Base-by-base conservation (phyloP, 2,113 vertebrate genomes). In the Scortum barcoo region DNA sequence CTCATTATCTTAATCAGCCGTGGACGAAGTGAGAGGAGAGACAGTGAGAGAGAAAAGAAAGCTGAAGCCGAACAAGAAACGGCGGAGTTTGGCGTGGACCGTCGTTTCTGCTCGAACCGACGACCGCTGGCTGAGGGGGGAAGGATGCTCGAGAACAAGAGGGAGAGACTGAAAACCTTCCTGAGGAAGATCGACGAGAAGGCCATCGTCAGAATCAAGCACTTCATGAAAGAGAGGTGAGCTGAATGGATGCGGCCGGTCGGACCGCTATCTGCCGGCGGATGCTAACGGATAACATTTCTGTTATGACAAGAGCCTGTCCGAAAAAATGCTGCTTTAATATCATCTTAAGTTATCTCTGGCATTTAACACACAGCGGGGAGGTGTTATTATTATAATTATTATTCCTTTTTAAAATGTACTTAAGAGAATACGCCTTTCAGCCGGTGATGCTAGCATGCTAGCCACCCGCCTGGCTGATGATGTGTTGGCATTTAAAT, bases 91-190 rank as follows among this genome's bases (percentile, higher is more conserved):
- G 91, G 91, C 73, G 91, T 88, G 91, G 88, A 92, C 74, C 78
- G 92, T 89, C 77, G 92, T 81, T 76, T 82, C 57, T 14, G 54
- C 61, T 77, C 78, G 74, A 80, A 79, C 74, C 90, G 89, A 87
- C 87, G 72, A 81, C 85, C 76, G 84, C 86, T 73, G 90, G 90
- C 76, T 33, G 70, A 87, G 84, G 86, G 84, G 84, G 86, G 84
- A 91, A 96, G 92, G 86, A 96, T 96, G 95, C 94, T 96, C 69
- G 95, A 96, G 85, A 95, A 95, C 67, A 96, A 95, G 87, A 93
- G 92, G 81, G 95, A 96, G 14, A 92, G 94, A 56, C 86, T 96
- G 80, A 96, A 95, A 93, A 95, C 94, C 80, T 95, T 96, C 74
- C 87, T 96, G 5, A 88, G 93, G 73, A 96, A 95, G 86, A 96